Percentiles rank a stretch among this genome's conserved stretches.
Evolutionary conservation across 2,113 vertebrate species (phyloP).

Genomic region (Tenrec ecaudatus): DNA sequence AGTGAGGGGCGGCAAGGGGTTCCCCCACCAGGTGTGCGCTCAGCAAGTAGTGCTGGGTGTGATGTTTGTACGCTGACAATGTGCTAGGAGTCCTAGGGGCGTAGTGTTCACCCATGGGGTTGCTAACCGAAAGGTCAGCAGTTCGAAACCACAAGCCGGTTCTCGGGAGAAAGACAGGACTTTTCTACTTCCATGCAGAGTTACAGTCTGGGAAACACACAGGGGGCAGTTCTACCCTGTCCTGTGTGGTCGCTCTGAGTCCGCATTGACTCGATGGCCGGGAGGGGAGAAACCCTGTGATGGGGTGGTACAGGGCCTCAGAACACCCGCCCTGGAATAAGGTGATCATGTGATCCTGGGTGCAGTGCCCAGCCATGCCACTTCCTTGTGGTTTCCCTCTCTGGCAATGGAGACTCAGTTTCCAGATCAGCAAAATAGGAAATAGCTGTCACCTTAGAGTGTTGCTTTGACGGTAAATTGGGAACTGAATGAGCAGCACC

Average conservation of each 20-base stretch:
- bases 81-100: too few species aligned
- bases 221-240: too few species aligned
- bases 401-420: not conserved
- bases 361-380: not conserved
- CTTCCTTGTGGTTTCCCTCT: not conserved
- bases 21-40: not conserved
- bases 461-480: not conserved
- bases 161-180: too few species aligned
- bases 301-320: not conserved
- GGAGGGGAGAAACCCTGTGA: too few species aligned
- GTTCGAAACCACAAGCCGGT: too few species aligned
- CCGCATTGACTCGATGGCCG: too few species aligned
- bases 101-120: too few species aligned
- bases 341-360: not conserved
- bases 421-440: not conserved
- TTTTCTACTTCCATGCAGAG: too few species aligned
- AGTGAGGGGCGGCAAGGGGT: not conserved
- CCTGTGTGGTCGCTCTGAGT: too few species aligned
- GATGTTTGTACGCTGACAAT: too few species aligned
- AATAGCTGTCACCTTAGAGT: not conserved
- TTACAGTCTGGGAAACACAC: too few species aligned
- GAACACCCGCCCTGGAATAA: not conserved
- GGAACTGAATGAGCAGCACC: not conserved
- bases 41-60: not conserved
- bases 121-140: too few species aligned